Evolutionary conservation across 2,113 vertebrate species (phyloP).

Genomic region (Hiodon alosoides): DNA sequence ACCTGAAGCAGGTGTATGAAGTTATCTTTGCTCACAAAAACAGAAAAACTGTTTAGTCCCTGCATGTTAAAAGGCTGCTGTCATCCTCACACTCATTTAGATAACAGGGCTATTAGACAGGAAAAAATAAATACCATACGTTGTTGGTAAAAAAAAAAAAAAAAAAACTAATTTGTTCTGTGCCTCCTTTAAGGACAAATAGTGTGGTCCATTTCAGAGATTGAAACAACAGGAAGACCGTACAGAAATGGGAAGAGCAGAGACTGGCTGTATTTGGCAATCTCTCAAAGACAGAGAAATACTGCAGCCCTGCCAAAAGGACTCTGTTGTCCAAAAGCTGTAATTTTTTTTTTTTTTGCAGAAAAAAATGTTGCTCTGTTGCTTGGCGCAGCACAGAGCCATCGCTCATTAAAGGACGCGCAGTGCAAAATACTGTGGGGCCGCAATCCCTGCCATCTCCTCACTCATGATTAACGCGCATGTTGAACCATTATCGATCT

Average conservation of each 20-base stretch:
- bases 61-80: background rate
- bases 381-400: background rate
- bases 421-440: conserved; percentile 33
- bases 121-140: conserved; percentile 9
- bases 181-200: background rate
- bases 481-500: conserved; percentile 33
- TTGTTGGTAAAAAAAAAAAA: background rate
- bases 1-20: too few relatives aligned
- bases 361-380: too few relatives aligned
- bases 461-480: conserved; percentile 23
- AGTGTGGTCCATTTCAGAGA: background rate
- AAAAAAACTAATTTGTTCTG: background rate
- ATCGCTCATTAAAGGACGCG: background rate
- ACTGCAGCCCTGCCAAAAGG: conserved; percentile 5
- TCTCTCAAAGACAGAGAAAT: background rate
- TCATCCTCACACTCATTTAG: background rate
- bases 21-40: too few relatives aligned
- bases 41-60: background rate
- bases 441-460: conserved; percentile 22
- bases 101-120: background rate
- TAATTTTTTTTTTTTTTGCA: too few relatives aligned
- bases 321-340: background rate
- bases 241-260: background rate
- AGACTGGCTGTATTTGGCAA: background rate
- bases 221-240: background rate